Base-by-base conservation (phyloP, 1,140 invertebrate genomes). In the Augochlora pura region DNA sequence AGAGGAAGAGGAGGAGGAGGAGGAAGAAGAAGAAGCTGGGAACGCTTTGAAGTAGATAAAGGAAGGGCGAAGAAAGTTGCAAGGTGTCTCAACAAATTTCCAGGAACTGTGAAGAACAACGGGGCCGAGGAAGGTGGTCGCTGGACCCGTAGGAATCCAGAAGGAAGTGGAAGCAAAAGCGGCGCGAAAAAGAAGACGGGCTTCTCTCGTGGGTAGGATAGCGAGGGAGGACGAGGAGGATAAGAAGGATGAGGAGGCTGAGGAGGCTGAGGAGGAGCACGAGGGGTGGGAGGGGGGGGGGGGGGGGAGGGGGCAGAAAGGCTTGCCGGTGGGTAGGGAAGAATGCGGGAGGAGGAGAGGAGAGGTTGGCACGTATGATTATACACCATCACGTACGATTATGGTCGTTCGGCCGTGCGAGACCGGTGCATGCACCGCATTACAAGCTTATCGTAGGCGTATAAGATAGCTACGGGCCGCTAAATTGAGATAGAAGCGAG, bases 371-470 rank as follows among this genome's bases (percentile, higher is more conserved):
- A 85, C 75, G 82, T 88, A 89, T 89, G 87, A 90, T 90, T 86
- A 88, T 87, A 90, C 84, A 80, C 74, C 81, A 83, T 88, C 85
- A 77, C 81, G 79, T 83, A 83, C 83, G 84, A 90, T 90, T 90
- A 89, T 82, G 87, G 81, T 79, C 68, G 68, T 76, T 81, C 60
- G 74, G 42, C 72, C 80, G 79, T 86, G 83, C 84, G 77, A 83
- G 70, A 85, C 78, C 81, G 73, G 75, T 80, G 79, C 81, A 79
- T 75, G 77, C 81, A 54, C 71, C 75, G 80, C 72, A 80, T 85
- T 88, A 86, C 75, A 83, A 83, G 83, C 81, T 88, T 88, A 90
- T 89, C 82, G 78, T 86, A 83, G 84, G 80, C 84, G 82, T 85
- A 52, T 65, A 80, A 77, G 72, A 85, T 87, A 84, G 79, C 77